Base-by-base conservation (phyloP, 2,113 vertebrate species). In the Muscicapa adusta region DNA sequence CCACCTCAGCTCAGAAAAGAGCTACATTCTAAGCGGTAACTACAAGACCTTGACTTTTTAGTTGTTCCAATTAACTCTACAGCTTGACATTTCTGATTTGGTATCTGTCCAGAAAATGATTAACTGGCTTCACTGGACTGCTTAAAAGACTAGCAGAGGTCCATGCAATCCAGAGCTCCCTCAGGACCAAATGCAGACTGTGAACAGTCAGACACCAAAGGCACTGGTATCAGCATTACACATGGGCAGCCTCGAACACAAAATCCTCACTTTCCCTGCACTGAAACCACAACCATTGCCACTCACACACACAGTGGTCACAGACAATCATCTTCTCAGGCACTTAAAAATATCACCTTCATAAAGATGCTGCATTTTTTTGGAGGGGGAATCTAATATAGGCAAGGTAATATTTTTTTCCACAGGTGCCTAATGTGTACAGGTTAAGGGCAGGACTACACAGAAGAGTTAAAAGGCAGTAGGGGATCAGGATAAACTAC, bases 361-460 rank as follows among this genome's bases (percentile, higher is more conserved):
- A 28, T 8, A 31, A 2, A 77, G 42, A 53, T 4, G 12, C 4
- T 50, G 28, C 17, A 3, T 65, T 85, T 70, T 8, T 2, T 4
- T 1, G 2, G 9, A 4, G 8, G 4, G 2, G 6, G 3, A 14
- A 14, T 5, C 23, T 3, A 33, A 33, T 3, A 9, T 4, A 54
- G 29, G 8, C 14, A 74, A 42, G 40, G 42, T n/a, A 47, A 3
- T 17, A 4, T n/a, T 47, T 62, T 62, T 74, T 54, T 31, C 18
- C 4, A 40, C 9, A 70, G 7, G 47, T 65, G 33, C 13, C 45
- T 75, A 9, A 63, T 15, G 8, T 9, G 5, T 13, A 24, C 5
- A 24, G 2, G 36, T 23, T 24, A 34, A 66, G 33, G 24, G 19
- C 7, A 79, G 26, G 36, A 23, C 26, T 67, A 45, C 16, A 28